Evolutionary conservation across 2,113 vertebrate genomes (phyloP).

Genomic region (Tauraco erythrolophus): DNA sequence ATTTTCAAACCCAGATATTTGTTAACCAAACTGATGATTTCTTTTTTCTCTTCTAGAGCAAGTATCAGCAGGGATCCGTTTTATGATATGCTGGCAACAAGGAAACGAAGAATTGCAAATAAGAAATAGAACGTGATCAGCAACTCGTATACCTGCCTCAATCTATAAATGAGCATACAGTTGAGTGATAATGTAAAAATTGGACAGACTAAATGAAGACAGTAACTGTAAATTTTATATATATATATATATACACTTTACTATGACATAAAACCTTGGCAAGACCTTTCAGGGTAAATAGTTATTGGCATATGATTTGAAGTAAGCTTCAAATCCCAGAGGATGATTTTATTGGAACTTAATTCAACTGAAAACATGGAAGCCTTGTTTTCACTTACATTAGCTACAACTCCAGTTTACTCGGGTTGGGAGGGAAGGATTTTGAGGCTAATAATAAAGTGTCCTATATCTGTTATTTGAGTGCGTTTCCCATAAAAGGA

Average conservation of each 20-base stretch:
- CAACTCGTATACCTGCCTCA: neutral
- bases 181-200: neutral
- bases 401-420: neutral
- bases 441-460: neutral
- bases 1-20: neutral
- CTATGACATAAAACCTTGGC: neutral
- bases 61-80: conserved; percentile 99
- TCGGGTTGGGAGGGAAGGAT: neutral
- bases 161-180: neutral
- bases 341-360: neutral
- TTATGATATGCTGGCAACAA: conserved; percentile 98
- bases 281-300: neutral
- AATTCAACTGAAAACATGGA: neutral
- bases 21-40: neutral
- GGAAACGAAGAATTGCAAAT: conserved; percentile 95
- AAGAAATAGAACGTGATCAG: conserved; percentile 84
- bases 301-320: neutral
- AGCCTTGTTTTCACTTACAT: neutral
- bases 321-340: neutral
- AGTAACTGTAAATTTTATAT: neutral
- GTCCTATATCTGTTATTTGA: neutral
- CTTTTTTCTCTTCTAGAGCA: conserved; percentile 80
- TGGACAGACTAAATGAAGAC: conserved; percentile 6
- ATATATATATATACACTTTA: neutral
- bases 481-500: neutral